Base-by-base conservation (phyloP, 2,888 invertebrate species). In the Dryocosmus kuriphilus region DNA sequence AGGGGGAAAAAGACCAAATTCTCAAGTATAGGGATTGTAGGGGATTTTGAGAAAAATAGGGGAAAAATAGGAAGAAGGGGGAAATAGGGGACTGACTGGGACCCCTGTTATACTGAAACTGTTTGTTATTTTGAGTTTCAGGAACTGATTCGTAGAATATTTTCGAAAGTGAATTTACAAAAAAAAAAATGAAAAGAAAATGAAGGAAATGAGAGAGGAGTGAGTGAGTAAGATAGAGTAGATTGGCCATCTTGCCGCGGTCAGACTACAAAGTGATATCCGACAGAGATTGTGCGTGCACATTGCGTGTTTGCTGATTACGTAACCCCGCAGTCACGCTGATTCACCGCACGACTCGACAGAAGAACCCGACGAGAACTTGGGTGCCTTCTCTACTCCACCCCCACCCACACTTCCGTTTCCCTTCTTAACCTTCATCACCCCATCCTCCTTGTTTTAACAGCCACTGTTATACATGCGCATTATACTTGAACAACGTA, bases 241-340 rank as follows among this genome's bases (percentile, higher is more conserved):
- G 88, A 89, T 88, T 87, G 87, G 85, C 85, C 84, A 84, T 83
- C 86, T 86, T 84, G 77, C 83, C 82, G 86, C 89, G 90, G 88
- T 79, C 85, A 84, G 87, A 90, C 88, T 89, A 90, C 90, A 90
- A 90, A 90, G 90, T 87, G 89, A 89, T 88, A 89, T 88, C 88
- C 89, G 86, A 88, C 87, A 84, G 78, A 89, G 89, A 90, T 84
- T 85, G 85, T 85, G 84, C 84, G 87, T 83, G 86, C 85, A 79
- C 82, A 83, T 84, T 74, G 82, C 85, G 86, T 86, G 87, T 87
- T 88, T 84, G 85, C 83, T 86, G 89, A 89, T 90, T 90, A 87
- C 88, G 89, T 85, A 90, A 90, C 85, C 82, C 82, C 79, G 83
- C 84, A 76, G 77, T 55, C 57, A 74, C 79, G 85, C 86, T 86